Conservation (phyloP, 1,140 invertebrate genomes). For the Saccostrea cuccullata region DNA sequence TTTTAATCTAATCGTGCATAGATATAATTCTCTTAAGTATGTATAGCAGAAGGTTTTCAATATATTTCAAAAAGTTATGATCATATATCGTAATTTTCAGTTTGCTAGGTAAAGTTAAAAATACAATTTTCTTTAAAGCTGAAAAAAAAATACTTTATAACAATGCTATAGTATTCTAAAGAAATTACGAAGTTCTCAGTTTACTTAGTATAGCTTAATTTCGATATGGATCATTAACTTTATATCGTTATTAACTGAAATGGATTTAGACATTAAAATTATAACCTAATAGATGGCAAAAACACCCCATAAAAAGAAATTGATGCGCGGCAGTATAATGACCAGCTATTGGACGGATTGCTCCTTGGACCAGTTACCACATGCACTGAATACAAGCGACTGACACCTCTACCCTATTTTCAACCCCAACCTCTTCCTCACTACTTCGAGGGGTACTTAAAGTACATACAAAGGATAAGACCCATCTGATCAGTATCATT, state of each 20-base stretch:
- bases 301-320: neutral
- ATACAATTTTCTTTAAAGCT: no score
- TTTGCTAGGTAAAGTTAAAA: no score
- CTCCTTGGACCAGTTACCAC: neutral
- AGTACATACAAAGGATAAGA: neutral
- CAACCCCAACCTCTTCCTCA: neutral
- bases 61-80: no score
- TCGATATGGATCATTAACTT: neutral
- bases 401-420: neutral
- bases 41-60: no score
- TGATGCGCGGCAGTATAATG: neutral
- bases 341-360: neutral
- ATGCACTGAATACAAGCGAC: neutral
- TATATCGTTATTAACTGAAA: neutral
- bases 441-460: neutral
- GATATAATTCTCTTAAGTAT: no score
- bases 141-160: no score
- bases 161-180: no score
- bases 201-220: no score
- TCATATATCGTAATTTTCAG: no score
- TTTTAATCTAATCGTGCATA: no score
- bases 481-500: neutral
- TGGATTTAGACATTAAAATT: neutral
- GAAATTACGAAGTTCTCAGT: no score
- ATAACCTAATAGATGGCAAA: neutral